Percentiles rank a stretch among this genome's conserved stretches.
These are phyloP conservation scores for Natator depressus DNA, from an alignment of 2,113 vertebrate genomes.

Conservation along the genomic window DNA sequence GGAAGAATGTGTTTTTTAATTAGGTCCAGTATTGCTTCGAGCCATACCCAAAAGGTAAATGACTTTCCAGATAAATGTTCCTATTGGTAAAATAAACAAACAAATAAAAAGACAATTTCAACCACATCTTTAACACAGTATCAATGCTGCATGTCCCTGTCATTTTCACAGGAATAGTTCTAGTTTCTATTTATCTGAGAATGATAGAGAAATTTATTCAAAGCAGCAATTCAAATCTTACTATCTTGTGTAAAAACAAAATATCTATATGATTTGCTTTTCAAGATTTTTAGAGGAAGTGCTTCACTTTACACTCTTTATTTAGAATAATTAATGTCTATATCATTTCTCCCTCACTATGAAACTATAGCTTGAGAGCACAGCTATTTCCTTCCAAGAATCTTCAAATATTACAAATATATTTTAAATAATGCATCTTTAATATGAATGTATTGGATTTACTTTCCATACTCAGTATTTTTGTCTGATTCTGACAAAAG, in stretches of 20 bases:
- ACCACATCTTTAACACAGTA: background rate
- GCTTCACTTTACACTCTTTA: background rate
- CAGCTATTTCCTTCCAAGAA: background rate
- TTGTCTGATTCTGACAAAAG: background rate
- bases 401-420: background rate
- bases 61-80: conserved; percentile 94
- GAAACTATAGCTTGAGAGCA: background rate
- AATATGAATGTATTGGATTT: background rate
- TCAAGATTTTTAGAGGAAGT: background rate
- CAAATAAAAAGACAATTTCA: background rate
- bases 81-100: conserved; percentile 67
- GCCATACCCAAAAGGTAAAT: conserved; percentile 97
- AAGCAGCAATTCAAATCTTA: background rate
- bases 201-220: background rate
- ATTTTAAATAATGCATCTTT: background rate
- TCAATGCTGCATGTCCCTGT: background rate
- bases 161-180: background rate
- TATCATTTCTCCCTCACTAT: background rate
- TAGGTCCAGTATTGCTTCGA: conserved; percentile 96
- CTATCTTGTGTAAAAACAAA: background rate
- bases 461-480: background rate
- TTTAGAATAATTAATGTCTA: background rate
- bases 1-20: conserved; percentile 96
- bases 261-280: background rate
- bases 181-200: background rate